Evolutionary conservation across 2,113 vertebrate species (phyloP).

Genomic region (Pica pica): DNA sequence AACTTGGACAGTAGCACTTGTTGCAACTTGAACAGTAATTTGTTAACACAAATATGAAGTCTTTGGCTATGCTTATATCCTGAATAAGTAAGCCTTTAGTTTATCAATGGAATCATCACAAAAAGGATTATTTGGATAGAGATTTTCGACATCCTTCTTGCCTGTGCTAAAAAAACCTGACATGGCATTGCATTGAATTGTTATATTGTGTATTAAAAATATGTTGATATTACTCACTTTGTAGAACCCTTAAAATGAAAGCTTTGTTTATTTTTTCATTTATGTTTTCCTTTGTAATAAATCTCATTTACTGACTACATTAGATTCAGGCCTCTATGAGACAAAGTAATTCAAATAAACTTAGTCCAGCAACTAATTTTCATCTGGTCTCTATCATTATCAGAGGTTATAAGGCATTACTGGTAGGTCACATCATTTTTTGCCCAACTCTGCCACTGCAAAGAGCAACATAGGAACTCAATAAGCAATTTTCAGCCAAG

Average conservation of each 20-base stretch:
- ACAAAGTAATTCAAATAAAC: not conserved
- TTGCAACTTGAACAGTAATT: not conserved
- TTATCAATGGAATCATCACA: not conserved
- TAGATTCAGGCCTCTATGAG: not conserved
- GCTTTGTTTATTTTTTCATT: not conserved
- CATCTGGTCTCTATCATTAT: not conserved
- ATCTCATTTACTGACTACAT: not conserved
- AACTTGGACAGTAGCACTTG: not conserved
- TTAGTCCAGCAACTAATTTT: not conserved
- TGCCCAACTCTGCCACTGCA: rapidly evolving
- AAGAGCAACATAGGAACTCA: not conserved
- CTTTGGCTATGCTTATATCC: not conserved
- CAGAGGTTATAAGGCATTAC: not conserved
- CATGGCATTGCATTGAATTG: not conserved
- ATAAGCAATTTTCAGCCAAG: not conserved
- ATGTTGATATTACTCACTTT: not conserved
- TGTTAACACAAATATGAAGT: not conserved
- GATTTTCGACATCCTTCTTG: not conserved
- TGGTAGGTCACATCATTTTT: not conserved
- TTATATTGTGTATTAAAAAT: not conserved
- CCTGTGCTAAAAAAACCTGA: not conserved
- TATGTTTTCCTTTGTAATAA: not conserved
- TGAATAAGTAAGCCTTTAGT: not conserved
- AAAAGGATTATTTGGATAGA: not conserved
- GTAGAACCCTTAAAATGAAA: not conserved